phyloP scores from a whole-genome alignment of 2,797 vertebrate species.

The Esox lucius region DNA sequence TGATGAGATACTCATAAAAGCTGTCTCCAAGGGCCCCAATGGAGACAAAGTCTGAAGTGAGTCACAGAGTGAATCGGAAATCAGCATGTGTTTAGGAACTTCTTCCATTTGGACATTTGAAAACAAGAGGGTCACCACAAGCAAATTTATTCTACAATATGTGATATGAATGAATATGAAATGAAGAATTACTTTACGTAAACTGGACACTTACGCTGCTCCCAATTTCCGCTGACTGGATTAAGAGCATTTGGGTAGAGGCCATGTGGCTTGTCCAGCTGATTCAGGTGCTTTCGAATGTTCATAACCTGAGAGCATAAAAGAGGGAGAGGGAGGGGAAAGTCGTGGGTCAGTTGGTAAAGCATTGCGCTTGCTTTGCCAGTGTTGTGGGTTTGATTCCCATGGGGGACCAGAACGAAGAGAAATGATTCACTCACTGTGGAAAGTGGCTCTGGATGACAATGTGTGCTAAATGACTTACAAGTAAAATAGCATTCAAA shows the following conservation, averaged over 20 bases:
- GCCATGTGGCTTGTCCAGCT: constrained; percentile 94
- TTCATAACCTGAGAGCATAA: constrained; percentile 83
- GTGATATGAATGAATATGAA: too few species aligned
- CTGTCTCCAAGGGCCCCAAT: constrained; percentile 97
- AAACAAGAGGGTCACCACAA: too few species aligned
- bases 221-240: constrained; percentile 96
- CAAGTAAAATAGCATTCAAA: not conserved
- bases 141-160: too few species aligned
- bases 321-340: not conserved
- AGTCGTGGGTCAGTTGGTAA: not conserved
- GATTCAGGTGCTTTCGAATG: constrained; percentile 90
- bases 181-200: too few species aligned
- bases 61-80: not conserved
- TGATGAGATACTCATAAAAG: constrained; percentile 99
- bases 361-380: too few species aligned
- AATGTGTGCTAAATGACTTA: too few species aligned
- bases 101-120: not conserved
- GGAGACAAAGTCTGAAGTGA: constrained; percentile 89
- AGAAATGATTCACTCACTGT: too few species aligned
- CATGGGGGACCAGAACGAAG: too few species aligned
- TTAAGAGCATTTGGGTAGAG: constrained; percentile 98
- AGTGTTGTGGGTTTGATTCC: too few species aligned
- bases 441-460: too few species aligned
- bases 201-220: constrained; percentile 86
- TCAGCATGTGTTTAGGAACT: not conserved